These are phyloP conservation scores for Calyptomena viridis DNA, from an alignment of 2,113 vertebrate species.

Conservation along the genomic window DNA sequence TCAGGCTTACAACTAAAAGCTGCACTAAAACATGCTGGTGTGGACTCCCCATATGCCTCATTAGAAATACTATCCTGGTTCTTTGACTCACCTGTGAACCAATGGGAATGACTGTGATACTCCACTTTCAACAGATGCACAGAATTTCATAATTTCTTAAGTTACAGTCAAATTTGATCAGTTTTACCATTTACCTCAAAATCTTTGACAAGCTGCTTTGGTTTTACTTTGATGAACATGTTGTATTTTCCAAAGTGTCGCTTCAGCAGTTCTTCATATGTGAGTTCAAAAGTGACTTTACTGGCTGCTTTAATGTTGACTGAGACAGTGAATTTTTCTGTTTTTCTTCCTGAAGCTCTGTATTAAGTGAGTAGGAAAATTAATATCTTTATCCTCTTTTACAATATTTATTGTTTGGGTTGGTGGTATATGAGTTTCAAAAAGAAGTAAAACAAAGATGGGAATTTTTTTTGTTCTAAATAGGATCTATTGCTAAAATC, in stretches of 20 bases:
- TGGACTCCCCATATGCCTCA: not conserved
- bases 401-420: not conserved
- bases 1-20: not conserved
- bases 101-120: not conserved
- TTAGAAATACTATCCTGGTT: not conserved
- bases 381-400: not conserved
- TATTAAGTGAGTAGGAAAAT: not conserved
- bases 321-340: conserved; percentile 91
- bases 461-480: not conserved
- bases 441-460: not conserved
- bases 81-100: not conserved
- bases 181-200: conserved; percentile 81
- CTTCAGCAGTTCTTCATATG: conserved; percentile 90
- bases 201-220: conserved; percentile 84
- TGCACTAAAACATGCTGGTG: not conserved
- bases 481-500: not conserved
- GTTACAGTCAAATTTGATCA: not conserved
- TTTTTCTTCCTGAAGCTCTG: conserved; percentile 88
- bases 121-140: not conserved
- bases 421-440: not conserved
- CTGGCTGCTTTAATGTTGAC: conserved; percentile 82
- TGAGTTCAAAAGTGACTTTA: conserved; percentile 90
- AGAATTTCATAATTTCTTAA: not conserved
- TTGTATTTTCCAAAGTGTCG: conserved; percentile 85
- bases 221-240: conserved; percentile 86